phyloP scores from a whole-genome alignment of 1,140 invertebrate species.

The Drosophila carrolli region DNA sequence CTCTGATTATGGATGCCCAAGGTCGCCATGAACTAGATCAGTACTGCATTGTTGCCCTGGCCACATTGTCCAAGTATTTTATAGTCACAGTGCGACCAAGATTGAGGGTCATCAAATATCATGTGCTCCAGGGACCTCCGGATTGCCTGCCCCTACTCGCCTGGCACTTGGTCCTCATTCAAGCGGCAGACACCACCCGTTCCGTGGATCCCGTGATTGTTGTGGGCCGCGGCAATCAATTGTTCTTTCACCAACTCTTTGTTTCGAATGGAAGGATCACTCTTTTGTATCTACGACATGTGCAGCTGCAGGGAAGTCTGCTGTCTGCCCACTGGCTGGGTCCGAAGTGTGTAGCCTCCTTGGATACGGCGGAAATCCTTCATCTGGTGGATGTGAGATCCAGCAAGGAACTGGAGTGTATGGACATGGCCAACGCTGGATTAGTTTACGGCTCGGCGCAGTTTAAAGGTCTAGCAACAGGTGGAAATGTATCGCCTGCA shows the following conservation, averaged over 20 bases:
- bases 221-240: slow-evolving; percentile 91
- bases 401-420: slow-evolving; percentile 92
- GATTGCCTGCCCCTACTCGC: slow-evolving; percentile 93
- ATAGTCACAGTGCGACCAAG: slow-evolving; percentile 93
- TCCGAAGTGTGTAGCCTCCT: slow-evolving; percentile 91
- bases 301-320: slow-evolving; percentile 89
- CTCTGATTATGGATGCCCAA: slow-evolving; percentile 90
- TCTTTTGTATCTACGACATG: slow-evolving; percentile 87
- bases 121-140: slow-evolving; percentile 86
- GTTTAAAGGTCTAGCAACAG: slow-evolving; percentile 94
- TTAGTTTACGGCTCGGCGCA: slow-evolving; percentile 96
- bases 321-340: slow-evolving; percentile 95
- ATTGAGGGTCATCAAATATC: slow-evolving; percentile 86
- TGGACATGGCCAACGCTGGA: slow-evolving; percentile 93
- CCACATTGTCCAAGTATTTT: slow-evolving; percentile 95
- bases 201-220: slow-evolving; percentile 94
- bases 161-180: slow-evolving; percentile 96
- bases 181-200: slow-evolving; percentile 90
- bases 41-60: slow-evolving; percentile 94
- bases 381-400: slow-evolving; percentile 95
- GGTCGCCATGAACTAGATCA: slow-evolving; percentile 90
- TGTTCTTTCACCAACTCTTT: slow-evolving; percentile 90
- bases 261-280: slow-evolving; percentile 75
- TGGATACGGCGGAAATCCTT: slow-evolving; percentile 94
- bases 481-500: slow-evolving; percentile 87